Conservation (phyloP, 2,888 invertebrate species). For the Clivina fossor region DNA sequence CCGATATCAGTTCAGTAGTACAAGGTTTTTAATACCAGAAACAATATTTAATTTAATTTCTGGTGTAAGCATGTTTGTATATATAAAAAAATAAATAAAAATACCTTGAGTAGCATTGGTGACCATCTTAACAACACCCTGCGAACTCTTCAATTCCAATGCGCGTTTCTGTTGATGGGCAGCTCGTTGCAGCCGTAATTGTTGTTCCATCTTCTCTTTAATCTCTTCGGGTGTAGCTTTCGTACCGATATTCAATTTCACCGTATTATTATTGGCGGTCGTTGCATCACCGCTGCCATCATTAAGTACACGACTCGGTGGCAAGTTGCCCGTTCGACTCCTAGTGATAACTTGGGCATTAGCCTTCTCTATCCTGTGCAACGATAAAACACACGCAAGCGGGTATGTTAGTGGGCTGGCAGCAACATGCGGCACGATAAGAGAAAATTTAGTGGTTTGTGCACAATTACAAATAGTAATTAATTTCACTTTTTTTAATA, state of each 20-base stretch:
- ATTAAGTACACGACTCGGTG: conserved; percentile 53
- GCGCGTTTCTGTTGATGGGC: conserved; percentile 87
- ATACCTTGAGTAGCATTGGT: conserved; percentile 60
- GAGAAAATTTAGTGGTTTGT: background rate
- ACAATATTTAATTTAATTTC: too few relatives aligned
- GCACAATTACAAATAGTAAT: too few relatives aligned
- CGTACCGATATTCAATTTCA: conserved; percentile 53
- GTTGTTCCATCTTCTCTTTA: conserved; percentile 90
- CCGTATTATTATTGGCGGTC: conserved; percentile 46
- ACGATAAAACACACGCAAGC: conserved; percentile 44
- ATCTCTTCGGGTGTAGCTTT: conserved; percentile 72
- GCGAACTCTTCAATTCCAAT: conserved; percentile 58
- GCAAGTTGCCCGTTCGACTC: conserved; percentile 74
- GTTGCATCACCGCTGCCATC: conserved; percentile 42
- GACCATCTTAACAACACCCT: conserved; percentile 58
- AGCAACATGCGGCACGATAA: conserved; percentile 18
- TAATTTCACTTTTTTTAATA: too few relatives aligned
- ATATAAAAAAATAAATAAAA: too few relatives aligned
- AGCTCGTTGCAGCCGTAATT: conserved; percentile 82
- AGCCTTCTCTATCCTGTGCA: conserved; percentile 66
- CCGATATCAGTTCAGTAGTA: too few relatives aligned
- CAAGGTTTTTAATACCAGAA: too few relatives aligned
- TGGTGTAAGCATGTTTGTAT: too few relatives aligned
- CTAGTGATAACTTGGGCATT: conserved; percentile 77
- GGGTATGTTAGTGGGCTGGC: conserved; percentile 41